Evolutionary conservation across 2,797 vertebrate species (phyloP).

Genomic region (Aselliscus stoliczkanus): DNA sequence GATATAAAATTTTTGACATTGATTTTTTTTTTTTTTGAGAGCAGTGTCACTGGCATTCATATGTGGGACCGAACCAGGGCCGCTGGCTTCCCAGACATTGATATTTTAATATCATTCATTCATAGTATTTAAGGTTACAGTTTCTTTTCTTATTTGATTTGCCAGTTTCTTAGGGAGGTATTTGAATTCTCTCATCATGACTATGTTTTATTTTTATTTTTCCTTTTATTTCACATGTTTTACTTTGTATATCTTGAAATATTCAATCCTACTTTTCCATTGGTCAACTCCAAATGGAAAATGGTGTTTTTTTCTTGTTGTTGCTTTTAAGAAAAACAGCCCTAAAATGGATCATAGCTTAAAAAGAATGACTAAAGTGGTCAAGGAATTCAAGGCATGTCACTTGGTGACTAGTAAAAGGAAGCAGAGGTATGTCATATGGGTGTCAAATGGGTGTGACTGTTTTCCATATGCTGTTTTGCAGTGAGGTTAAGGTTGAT

Average conservation of each 20-base stretch:
- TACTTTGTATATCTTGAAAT: slow-evolving; percentile 6
- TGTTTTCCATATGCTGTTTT: too few relatives aligned
- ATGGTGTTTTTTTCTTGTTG: neutral
- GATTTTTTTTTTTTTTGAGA: too few relatives aligned
- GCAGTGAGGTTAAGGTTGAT: too few relatives aligned
- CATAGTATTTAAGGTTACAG: neutral
- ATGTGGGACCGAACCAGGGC: too few relatives aligned
- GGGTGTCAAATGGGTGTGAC: too few relatives aligned
- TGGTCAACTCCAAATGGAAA: neutral
- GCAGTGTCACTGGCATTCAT: too few relatives aligned
- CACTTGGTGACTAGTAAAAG: too few relatives aligned
- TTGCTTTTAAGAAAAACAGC: slow-evolving; percentile 3
- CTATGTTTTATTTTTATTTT: neutral
- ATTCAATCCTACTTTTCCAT: neutral
- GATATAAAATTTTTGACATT: neutral
- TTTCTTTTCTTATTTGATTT: neutral
- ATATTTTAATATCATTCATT: neutral
- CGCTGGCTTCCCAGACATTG: too few relatives aligned
- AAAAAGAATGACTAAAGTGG: neutral
- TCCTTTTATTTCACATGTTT: neutral
- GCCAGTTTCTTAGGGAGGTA: neutral
- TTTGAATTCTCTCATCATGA: neutral
- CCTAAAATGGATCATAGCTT: neutral
- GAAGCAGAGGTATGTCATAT: too few relatives aligned
- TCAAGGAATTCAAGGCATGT: too few relatives aligned